These are phyloP conservation scores for Anaspis maculata DNA, from an alignment of 2,888 invertebrate species.

Conservation along the genomic window DNA sequence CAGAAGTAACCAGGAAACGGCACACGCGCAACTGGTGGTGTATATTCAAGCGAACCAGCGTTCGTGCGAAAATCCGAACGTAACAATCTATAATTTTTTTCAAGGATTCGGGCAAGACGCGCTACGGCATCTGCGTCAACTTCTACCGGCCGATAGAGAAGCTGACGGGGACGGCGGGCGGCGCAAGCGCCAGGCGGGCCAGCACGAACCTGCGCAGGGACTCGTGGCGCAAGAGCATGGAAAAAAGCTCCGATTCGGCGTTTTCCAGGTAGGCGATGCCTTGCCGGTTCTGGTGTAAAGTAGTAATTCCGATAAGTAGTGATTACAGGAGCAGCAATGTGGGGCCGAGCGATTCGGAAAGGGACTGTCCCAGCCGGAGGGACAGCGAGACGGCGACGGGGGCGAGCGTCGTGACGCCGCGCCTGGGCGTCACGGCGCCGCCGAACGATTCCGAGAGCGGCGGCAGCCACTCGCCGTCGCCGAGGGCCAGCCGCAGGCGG, in stretches of 20 bases:
- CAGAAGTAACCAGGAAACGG: too few relatives aligned
- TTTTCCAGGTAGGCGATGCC: slow-evolving; percentile 94
- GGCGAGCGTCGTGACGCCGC: slow-evolving; percentile 44
- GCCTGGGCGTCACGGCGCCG: slow-evolving; percentile 56
- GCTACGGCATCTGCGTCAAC: slow-evolving; percentile 96
- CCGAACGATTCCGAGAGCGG: slow-evolving; percentile 80
- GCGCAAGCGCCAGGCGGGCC: slow-evolving; percentile 38
- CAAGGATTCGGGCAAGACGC: slow-evolving; percentile 88
- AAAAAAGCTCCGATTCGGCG: slow-evolving; percentile 85
- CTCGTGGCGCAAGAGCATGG: slow-evolving; percentile 87
- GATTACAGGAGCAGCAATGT: slow-evolving; percentile 88
- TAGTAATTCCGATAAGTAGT: slow-evolving; percentile 49
- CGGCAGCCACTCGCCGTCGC: slow-evolving; percentile 79
- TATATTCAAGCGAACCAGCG: too few relatives aligned
- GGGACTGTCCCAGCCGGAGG: slow-evolving; percentile 68
- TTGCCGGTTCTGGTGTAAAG: not conserved
- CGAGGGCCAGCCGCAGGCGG: slow-evolving; percentile 69
- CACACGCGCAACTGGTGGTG: too few relatives aligned
- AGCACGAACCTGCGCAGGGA: slow-evolving; percentile 66
- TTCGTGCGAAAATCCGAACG: too few relatives aligned
- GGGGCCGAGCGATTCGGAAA: slow-evolving; percentile 84
- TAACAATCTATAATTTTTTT: too few relatives aligned
- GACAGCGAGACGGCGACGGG: slow-evolving; percentile 49
- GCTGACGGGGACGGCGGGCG: slow-evolving; percentile 29
- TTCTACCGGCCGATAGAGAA: slow-evolving; percentile 91